Evolutionary conservation across 2,113 vertebrate genomes (phyloP).

Genomic region (Lepidothrix coronata): DNA sequence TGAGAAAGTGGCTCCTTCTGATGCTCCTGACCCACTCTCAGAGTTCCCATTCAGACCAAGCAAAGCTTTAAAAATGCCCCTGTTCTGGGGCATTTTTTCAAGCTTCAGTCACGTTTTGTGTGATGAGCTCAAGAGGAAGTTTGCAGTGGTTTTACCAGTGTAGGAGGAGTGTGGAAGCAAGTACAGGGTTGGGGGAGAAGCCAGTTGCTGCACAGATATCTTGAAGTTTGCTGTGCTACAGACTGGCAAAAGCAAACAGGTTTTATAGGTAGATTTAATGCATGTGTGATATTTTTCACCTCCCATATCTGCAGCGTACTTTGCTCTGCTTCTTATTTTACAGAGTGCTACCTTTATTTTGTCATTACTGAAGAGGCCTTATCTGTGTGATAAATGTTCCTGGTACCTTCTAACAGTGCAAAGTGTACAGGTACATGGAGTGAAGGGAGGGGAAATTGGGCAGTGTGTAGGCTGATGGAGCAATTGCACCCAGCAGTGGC

Average conservation of each 20-base stretch:
- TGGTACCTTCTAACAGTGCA: not conserved
- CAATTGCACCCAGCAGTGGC: not conserved
- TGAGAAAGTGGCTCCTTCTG: not conserved
- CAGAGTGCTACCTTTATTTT: not conserved
- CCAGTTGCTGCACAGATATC: not conserved
- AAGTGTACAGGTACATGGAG: not conserved
- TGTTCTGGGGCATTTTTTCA: not conserved
- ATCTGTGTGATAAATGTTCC: not conserved
- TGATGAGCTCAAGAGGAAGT: not conserved
- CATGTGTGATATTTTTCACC: not conserved
- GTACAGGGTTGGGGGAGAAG: not conserved
- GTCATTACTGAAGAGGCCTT: not conserved
- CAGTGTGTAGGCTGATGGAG: not conserved
- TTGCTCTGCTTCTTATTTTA: not conserved
- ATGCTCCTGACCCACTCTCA: not conserved
- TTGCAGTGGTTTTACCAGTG: not conserved
- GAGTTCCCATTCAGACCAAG: not conserved
- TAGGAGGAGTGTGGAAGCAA: not conserved
- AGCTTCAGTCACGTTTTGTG: not conserved
- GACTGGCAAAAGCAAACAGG: not conserved
- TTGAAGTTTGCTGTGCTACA: not conserved
- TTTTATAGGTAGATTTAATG: not conserved
- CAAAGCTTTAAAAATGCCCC: not conserved
- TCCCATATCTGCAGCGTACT: accelerated
- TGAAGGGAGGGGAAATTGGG: not conserved